These are phyloP conservation scores for Mastacembelus armatus DNA, from an alignment of 2,797 vertebrate genomes.

Conservation along the genomic window DNA sequence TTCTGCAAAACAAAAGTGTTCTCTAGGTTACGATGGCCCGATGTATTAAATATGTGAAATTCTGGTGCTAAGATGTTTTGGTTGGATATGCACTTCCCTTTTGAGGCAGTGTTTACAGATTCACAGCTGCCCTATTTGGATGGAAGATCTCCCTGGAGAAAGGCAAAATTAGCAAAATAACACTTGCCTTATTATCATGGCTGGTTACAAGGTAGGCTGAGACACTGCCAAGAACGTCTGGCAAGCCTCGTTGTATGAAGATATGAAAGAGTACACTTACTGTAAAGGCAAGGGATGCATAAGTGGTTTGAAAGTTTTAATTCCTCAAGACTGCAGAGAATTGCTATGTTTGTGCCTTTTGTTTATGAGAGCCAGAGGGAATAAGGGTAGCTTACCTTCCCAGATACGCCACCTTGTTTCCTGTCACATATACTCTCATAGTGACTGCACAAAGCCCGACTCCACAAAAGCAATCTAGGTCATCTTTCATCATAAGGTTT, in stretches of 20 bases:
- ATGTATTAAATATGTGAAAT: not conserved
- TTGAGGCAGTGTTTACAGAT: conserved; percentile 44
- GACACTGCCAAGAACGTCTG: conserved; percentile 52
- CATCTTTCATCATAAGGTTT: conserved; percentile 76
- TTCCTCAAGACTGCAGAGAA: conserved; percentile 59
- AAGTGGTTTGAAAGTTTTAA: conserved; percentile 70
- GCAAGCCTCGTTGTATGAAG: conserved; percentile 43
- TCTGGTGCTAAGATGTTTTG: not conserved
- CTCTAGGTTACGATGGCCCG: not conserved
- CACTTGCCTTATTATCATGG: conserved; percentile 41
- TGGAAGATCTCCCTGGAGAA: conserved; percentile 36
- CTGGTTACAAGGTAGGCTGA: conserved; percentile 51
- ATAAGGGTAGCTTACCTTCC: conserved; percentile 68
- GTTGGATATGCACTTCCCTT: conserved; percentile 15
- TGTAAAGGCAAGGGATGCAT: conserved; percentile 35
- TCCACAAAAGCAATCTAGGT: conserved; percentile 76
- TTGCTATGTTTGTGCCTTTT: conserved; percentile 63
- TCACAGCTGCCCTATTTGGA: conserved; percentile 61
- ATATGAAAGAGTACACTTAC: conserved; percentile 33
- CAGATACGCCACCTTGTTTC: conserved; percentile 67
- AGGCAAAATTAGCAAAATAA: conserved; percentile 55
- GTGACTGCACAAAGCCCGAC: conserved; percentile 47
- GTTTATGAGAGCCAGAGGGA: conserved; percentile 64
- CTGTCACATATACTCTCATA: conserved; percentile 57
- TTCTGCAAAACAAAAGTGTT: not conserved